These are phyloP conservation scores for Sarcophilus harrisii DNA, from an alignment of 2,797 vertebrate species.

Conservation along the genomic window DNA sequence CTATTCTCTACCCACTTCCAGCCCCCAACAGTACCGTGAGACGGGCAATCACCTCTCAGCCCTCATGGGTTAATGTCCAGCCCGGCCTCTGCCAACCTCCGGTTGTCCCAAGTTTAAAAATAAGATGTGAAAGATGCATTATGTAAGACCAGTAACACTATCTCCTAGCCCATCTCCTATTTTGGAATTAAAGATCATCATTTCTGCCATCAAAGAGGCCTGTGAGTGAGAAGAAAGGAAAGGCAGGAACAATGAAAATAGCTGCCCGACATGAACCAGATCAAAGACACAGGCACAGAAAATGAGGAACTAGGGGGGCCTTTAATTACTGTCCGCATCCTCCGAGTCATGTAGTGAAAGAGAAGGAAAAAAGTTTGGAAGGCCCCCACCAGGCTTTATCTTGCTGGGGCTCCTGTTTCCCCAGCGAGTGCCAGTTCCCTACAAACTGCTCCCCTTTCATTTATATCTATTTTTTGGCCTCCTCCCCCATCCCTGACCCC, in stretches of 20 bases:
- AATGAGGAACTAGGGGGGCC: conserved; percentile 94
- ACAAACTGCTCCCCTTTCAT: conserved; percentile 84
- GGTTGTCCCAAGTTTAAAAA: conserved; percentile 86
- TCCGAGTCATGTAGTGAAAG: conserved; percentile 89
- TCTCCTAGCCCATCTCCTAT: conserved; percentile 87
- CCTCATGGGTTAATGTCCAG: conserved; percentile 71
- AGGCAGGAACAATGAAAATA: conserved; percentile 90
- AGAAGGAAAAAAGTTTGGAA: conserved; percentile 91
- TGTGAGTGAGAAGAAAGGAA: conserved; percentile 86
- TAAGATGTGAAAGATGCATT: conserved; percentile 87
- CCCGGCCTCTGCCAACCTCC: conserved; percentile 78
- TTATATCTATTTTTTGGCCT: conserved; percentile 83
- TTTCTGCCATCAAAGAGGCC: conserved; percentile 92
- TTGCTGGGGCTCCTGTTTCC: conserved; percentile 87
- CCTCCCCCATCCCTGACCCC: conserved; percentile 77
- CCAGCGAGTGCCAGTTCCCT: conserved; percentile 88
- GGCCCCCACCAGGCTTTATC: conserved; percentile 88
- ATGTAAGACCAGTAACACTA: conserved; percentile 85
- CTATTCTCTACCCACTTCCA: conserved; percentile 58
- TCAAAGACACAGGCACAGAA: conserved; percentile 93
- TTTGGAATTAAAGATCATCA: conserved; percentile 94
- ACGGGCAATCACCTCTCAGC: conserved; percentile 38
- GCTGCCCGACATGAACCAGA: conserved; percentile 92
- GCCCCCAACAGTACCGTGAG: conserved; percentile 13
- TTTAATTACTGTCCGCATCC: conserved; percentile 97